Conservation (phyloP, 2,797 vertebrate genomes). For the Hippocampus kuda region DNA sequence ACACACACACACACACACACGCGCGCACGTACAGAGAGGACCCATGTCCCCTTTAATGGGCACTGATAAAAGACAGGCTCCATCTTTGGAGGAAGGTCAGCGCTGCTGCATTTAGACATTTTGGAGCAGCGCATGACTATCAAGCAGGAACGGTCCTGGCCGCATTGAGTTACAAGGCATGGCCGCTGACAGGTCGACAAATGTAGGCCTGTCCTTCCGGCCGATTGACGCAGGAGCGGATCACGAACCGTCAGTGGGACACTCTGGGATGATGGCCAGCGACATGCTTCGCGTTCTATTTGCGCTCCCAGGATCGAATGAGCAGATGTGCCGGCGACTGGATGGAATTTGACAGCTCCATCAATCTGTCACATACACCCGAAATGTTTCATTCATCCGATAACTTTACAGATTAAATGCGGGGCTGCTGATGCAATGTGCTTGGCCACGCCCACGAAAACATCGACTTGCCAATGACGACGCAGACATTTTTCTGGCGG, state of each 20-base stretch:
- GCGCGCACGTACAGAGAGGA: conserved; percentile 16
- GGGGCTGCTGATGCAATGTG: background rate
- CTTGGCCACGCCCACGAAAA: background rate
- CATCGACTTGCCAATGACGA: background rate
- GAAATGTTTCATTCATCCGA: background rate
- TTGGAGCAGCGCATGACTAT: conserved; percentile 38
- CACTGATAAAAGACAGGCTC: conserved; percentile 75
- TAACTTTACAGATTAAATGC: background rate
- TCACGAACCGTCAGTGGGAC: conserved; percentile 41
- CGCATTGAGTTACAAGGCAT: conserved; percentile 32
- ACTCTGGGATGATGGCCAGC: conserved; percentile 35
- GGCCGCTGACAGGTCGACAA: conserved; percentile 24
- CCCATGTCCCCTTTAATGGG: conserved; percentile 66
- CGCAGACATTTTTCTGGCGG: too few relatives aligned
- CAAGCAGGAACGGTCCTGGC: conserved; percentile 25
- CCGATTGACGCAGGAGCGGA: conserved; percentile 31
- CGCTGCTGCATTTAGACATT: conserved; percentile 51
- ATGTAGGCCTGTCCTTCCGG: conserved; percentile 13
- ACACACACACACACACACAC: too few relatives aligned
- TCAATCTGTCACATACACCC: conserved; percentile 14
- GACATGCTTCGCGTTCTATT: conserved; percentile 50
- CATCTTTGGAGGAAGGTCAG: conserved; percentile 60
- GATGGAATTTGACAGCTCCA: conserved; percentile 17
- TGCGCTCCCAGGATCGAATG: conserved; percentile 55
- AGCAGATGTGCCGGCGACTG: conserved; percentile 31